Evolutionary conservation across 2,797 vertebrate genomes (phyloP).

Genomic region (Pangasius larnaudii): DNA sequence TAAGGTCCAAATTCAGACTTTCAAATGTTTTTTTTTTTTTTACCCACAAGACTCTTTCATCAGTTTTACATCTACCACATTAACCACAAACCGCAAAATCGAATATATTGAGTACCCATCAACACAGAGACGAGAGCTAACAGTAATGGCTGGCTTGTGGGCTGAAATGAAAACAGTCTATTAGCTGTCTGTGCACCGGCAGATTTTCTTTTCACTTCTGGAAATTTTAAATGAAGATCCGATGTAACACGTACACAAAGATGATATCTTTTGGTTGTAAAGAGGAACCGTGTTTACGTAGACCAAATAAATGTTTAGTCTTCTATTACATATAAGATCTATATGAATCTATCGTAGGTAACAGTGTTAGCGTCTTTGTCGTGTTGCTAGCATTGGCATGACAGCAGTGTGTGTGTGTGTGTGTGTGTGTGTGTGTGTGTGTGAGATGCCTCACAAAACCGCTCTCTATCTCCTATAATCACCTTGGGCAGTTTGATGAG

Average conservation of each 20-base stretch:
- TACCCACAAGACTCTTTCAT: not conserved
- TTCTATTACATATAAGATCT: not conserved
- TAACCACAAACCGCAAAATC: not conserved
- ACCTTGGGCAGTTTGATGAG: conserved; percentile 48
- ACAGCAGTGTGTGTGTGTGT: not conserved
- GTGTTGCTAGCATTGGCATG: not conserved
- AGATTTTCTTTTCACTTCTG: not conserved
- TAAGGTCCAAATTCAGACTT: not conserved
- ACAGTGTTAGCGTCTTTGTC: not conserved
- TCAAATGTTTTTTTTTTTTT: not conserved
- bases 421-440: not conserved
- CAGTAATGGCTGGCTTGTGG: not conserved
- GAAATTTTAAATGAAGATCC: not conserved
- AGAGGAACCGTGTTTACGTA: not conserved
- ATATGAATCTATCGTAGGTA: not conserved
- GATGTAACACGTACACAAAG: not conserved
- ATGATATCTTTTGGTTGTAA: not conserved
- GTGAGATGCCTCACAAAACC: not conserved
- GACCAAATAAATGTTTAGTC: not conserved
- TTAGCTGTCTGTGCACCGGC: not conserved
- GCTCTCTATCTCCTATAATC: not conserved
- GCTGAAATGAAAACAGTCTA: not conserved
- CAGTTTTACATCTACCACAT: not conserved
- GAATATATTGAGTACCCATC: not conserved
- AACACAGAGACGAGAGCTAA: not conserved